These are phyloP conservation scores for Drosophila baimaii DNA, from an alignment of 1,140 invertebrate species.

Conservation along the genomic window DNA sequence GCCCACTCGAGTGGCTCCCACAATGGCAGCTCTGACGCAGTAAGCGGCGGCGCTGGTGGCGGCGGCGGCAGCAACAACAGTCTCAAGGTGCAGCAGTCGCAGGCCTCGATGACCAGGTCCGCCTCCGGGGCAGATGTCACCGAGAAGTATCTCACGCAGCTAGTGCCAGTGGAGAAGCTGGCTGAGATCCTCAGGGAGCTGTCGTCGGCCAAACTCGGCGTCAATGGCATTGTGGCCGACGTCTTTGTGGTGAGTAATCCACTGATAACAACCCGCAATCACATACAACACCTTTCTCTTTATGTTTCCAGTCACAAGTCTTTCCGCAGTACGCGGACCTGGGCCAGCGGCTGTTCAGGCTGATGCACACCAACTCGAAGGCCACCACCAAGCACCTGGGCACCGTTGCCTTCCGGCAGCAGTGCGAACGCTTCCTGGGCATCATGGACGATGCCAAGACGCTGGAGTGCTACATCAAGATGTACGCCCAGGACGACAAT, in stretches of 20 bases:
- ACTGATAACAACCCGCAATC: constrained; percentile 39
- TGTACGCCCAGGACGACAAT: constrained; percentile 85
- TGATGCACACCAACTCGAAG: constrained; percentile 87
- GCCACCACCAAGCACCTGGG: constrained; percentile 87
- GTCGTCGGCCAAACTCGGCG: constrained; percentile 87
- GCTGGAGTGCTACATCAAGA: constrained; percentile 88
- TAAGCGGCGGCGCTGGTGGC: constrained; percentile 50
- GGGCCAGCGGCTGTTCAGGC: constrained; percentile 88
- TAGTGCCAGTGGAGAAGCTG: constrained; percentile 89
- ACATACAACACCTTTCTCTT: constrained; percentile 5
- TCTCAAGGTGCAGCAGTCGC: constrained; percentile 71
- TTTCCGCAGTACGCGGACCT: constrained; percentile 91
- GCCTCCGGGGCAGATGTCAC: constrained; percentile 87
- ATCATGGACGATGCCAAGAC: constrained; percentile 88
- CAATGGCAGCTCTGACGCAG: constrained; percentile 46
- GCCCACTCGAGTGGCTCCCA: constrained; percentile 44
- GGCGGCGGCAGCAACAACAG: constrained; percentile 60
- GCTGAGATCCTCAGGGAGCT: constrained; percentile 88
- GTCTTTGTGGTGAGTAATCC: constrained; percentile 86
- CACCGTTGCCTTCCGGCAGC: constrained; percentile 87
- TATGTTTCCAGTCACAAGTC: constrained; percentile 88
- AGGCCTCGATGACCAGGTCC: constrained; percentile 84
- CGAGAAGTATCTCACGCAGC: constrained; percentile 86
- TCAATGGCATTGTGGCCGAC: constrained; percentile 88
- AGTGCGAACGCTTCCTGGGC: constrained; percentile 89